phyloP scores from a whole-genome alignment of 2,113 vertebrate species.

The Phyllostomus discolor region DNA sequence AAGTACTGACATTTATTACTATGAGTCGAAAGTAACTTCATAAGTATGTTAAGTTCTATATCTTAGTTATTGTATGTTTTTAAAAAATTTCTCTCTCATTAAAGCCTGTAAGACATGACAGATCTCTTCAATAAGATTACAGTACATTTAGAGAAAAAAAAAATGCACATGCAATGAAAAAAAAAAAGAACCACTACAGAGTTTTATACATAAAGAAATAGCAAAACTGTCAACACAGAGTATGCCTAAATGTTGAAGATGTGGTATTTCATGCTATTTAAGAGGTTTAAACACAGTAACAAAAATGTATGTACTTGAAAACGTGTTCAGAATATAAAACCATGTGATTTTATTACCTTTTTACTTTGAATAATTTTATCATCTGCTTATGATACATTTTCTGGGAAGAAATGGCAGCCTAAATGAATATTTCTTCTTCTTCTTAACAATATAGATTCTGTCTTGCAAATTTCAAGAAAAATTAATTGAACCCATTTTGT shows the following conservation, averaged over 20 bases:
- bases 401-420: not conserved
- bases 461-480: not conserved
- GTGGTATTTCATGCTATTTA: not conserved
- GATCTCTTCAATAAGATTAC: not conserved
- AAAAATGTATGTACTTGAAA: not conserved
- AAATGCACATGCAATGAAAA: not conserved
- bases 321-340: not conserved
- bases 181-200: not conserved
- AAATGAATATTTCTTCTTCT: not conserved
- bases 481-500: not conserved
- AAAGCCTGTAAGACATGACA: not conserved
- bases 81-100: not conserved
- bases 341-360: not conserved
- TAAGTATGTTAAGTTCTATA: not conserved
- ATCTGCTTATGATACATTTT: not conserved
- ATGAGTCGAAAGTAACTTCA: not conserved
- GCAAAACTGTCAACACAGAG: not conserved
- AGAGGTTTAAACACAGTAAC: not conserved
- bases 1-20: not conserved
- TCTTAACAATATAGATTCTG: not conserved
- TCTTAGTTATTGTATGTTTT: not conserved
- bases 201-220: not conserved
- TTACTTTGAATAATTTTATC: not conserved
- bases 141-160: not conserved
- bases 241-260: not conserved